A percentile compares a stretch with the other conserved stretches of the same genome.
These are phyloP conservation scores for Chloebia gouldiae DNA, from an alignment of 2,113 vertebrate species.

Conservation along the genomic window DNA sequence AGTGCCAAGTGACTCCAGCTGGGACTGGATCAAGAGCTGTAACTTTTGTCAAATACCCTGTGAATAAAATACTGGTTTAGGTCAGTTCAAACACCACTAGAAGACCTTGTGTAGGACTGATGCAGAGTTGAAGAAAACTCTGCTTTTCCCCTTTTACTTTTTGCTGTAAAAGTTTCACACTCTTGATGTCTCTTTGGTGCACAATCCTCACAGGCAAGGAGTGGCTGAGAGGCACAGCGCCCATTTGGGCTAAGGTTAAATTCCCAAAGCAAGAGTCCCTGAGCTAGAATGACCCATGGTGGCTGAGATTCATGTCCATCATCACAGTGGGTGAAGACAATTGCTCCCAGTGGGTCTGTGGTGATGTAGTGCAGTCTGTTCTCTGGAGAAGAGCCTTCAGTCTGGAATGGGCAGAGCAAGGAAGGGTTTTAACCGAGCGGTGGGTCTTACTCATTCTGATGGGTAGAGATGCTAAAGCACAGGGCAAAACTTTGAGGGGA, in stretches of 20 bases:
- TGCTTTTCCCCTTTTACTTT: background rate
- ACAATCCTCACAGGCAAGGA: background rate
- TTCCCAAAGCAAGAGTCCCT: background rate
- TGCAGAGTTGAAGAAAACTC: background rate
- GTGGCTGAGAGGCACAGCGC: background rate
- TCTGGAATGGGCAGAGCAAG: background rate
- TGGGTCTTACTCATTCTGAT: background rate
- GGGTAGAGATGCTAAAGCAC: background rate
- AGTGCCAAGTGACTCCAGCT: background rate
- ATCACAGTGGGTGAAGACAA: background rate
- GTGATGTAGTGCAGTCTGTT: background rate
- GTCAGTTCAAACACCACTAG: background rate
- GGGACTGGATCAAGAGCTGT: background rate
- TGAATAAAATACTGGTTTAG: background rate
- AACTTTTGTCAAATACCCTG: background rate
- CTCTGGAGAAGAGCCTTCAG: background rate
- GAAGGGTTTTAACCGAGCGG: background rate
- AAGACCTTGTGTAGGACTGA: background rate
- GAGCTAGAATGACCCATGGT: rapidly evolving
- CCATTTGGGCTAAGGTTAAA: background rate
- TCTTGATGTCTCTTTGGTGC: background rate
- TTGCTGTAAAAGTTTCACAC: background rate
- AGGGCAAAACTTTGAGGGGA: background rate
- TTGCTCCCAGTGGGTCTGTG: background rate
- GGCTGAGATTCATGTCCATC: background rate